Conservation (phyloP, 2,888 invertebrate genomes). For the Zaprionus lineosus region DNA sequence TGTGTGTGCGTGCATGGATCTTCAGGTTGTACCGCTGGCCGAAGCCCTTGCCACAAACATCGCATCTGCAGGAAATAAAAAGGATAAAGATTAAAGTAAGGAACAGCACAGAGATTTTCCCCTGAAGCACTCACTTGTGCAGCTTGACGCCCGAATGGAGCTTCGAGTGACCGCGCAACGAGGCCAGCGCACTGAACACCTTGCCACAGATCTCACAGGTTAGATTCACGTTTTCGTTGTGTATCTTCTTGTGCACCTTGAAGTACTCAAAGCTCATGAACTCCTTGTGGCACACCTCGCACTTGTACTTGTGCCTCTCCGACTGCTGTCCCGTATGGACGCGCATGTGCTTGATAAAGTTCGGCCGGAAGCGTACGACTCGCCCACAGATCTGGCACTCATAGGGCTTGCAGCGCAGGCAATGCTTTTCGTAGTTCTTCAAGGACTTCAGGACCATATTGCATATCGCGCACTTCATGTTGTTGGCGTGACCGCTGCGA, state of each 20-base stretch:
- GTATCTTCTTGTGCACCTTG: conserved; percentile 85
- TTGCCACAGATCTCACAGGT: conserved; percentile 85
- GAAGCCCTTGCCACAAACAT: conserved; percentile 82
- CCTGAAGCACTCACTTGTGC: conserved; percentile 79
- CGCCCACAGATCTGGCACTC: conserved; percentile 83
- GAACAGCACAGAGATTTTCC: not conserved
- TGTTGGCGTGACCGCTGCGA: conserved; percentile 82
- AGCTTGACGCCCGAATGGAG: conserved; percentile 82
- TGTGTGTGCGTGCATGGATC: conserved; percentile 82
- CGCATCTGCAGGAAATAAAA: conserved; percentile 71
- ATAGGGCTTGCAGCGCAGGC: conserved; percentile 82
- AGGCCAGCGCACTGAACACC: conserved; percentile 83
- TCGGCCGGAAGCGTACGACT: conserved; percentile 82
- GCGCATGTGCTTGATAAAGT: conserved; percentile 83
- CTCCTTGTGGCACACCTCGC: conserved; percentile 84
- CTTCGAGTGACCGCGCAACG: conserved; percentile 82
- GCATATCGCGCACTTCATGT: conserved; percentile 83
- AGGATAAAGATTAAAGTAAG: not conserved
- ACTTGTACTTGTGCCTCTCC: conserved; percentile 84
- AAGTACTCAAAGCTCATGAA: conserved; percentile 85
- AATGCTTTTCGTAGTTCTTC: conserved; percentile 83
- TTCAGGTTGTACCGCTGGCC: conserved; percentile 83
- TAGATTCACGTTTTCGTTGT: conserved; percentile 84
- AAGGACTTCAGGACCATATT: conserved; percentile 82
- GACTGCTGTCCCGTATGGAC: conserved; percentile 82